phyloP scores from a whole-genome alignment of 2,888 invertebrate genomes.

The Stratiomys singularior region DNA sequence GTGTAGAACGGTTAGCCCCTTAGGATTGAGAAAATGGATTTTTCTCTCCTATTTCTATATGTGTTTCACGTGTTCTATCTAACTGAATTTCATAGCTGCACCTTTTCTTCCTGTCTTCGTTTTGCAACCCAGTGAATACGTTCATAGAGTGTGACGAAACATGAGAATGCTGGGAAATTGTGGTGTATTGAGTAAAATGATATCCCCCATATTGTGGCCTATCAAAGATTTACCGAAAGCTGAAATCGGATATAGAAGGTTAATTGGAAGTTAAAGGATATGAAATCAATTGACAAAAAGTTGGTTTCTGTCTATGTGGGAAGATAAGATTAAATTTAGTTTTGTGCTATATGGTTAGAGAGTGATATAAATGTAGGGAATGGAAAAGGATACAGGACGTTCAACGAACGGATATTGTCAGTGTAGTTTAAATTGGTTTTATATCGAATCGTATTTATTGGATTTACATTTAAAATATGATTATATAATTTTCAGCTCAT shows the following conservation, averaged over 20 bases:
- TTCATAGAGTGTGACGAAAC: neutral
- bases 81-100: too few species aligned
- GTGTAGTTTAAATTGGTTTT: too few species aligned
- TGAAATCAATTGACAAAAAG: conserved; percentile 18
- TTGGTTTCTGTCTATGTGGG: neutral
- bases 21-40: too few species aligned
- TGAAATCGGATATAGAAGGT: conserved; percentile 21
- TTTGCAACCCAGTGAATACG: neutral
- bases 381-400: too few species aligned
- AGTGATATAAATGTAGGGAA: neutral
- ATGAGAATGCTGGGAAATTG: conserved; percentile 25
- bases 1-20: too few species aligned
- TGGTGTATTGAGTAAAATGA: neutral
- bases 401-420: too few species aligned
- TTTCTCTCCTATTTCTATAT: too few species aligned
- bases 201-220: conserved; percentile 2
- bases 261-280: conserved; percentile 23
- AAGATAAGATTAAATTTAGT: neutral
- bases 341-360: neutral
- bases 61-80: neutral
- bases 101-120: neutral
- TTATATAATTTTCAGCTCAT: neutral
- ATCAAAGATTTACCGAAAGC: neutral
- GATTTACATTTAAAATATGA: neutral
- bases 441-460: neutral